Percentiles rank a stretch among this genome's conserved stretches.
These are phyloP conservation scores for Tiliacea citrago DNA, from an alignment of 2,888 invertebrate species.

Conservation along the genomic window DNA sequence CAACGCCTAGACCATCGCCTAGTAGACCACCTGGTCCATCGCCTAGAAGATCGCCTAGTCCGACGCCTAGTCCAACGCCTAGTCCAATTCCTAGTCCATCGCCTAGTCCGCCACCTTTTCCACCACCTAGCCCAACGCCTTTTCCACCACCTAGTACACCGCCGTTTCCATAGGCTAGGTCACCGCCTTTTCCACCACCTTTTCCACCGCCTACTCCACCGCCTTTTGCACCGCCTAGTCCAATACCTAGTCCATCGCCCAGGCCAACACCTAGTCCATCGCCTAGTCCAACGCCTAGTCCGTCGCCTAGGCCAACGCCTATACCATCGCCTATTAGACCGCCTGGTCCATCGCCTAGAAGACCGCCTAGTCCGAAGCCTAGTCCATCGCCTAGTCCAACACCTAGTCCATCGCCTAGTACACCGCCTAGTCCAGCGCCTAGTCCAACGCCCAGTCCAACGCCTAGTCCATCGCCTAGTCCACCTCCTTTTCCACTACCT, in stretches of 20 bases:
- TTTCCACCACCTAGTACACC: no score
- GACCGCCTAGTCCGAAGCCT: background rate
- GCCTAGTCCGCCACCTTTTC: no score
- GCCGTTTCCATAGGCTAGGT: background rate
- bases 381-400: background rate
- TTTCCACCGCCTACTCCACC: background rate
- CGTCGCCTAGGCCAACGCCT: constrained; percentile 10
- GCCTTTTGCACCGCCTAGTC: background rate
- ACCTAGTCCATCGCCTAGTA: fast-evolving
- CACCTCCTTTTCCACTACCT: constrained; percentile 35
- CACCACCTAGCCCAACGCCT: no score
- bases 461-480: constrained; percentile 21
- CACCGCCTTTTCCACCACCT: background rate
- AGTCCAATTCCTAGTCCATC: no score
- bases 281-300: constrained; percentile 38
- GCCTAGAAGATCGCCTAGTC: background rate
- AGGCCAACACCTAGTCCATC: constrained; percentile 9
- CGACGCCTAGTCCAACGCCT: no score
- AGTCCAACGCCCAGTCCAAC: background rate
- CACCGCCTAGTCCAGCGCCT: fast-evolving
- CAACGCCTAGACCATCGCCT: constrained; percentile 16
- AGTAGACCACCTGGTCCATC: constrained; percentile 46
- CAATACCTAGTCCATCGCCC: constrained; percentile 29
- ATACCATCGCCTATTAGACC: background rate
- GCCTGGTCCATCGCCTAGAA: constrained; percentile 10